Conservation (phyloP, 64 coral and sea anemone genomes). For the Anthopleura sola region DNA sequence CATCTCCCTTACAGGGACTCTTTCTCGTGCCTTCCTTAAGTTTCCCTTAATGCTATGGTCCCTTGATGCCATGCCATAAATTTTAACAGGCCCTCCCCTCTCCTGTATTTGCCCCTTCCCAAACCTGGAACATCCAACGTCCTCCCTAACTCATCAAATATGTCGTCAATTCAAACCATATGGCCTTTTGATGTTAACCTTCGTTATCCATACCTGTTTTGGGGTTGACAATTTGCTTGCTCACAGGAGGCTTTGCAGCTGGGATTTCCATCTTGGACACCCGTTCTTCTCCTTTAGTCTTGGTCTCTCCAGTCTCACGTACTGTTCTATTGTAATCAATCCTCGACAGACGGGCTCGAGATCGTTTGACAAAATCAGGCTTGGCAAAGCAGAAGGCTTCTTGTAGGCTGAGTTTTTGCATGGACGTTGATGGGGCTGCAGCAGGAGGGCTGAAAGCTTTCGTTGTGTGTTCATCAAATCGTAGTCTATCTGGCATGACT, state of each 20-base stretch:
- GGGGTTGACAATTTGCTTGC: background rate
- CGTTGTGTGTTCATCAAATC: constrained; percentile 32
- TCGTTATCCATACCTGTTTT: background rate
- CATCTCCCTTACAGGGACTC: too few species aligned
- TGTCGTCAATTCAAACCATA: too few species aligned
- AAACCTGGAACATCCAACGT: too few species aligned
- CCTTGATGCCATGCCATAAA: too few species aligned
- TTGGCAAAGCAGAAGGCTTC: constrained; percentile 87
- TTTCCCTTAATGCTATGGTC: too few species aligned
- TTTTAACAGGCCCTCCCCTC: too few species aligned
- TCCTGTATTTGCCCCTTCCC: too few species aligned
- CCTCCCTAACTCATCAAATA: too few species aligned
- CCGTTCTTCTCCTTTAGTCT: background rate
- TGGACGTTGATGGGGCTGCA: constrained; percentile 47
- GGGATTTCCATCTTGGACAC: constrained; percentile 27
- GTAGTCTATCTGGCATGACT: constrained; percentile 14
- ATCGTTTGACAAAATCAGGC: constrained; percentile 70
- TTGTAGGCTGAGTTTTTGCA: constrained; percentile 79
- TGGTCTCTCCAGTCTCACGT: constrained; percentile 41
- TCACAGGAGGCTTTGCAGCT: background rate
- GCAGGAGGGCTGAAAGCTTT: constrained; percentile 48
- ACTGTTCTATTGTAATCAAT: constrained; percentile 56
- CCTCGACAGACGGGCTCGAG: constrained; percentile 59
- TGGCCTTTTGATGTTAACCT: too few species aligned
- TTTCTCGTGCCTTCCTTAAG: too few species aligned